Evolutionary conservation across 2,113 vertebrate genomes (phyloP), one percentile per base, ranked within the genome.

Genomic region (Neofelis nebulosa): DNA sequence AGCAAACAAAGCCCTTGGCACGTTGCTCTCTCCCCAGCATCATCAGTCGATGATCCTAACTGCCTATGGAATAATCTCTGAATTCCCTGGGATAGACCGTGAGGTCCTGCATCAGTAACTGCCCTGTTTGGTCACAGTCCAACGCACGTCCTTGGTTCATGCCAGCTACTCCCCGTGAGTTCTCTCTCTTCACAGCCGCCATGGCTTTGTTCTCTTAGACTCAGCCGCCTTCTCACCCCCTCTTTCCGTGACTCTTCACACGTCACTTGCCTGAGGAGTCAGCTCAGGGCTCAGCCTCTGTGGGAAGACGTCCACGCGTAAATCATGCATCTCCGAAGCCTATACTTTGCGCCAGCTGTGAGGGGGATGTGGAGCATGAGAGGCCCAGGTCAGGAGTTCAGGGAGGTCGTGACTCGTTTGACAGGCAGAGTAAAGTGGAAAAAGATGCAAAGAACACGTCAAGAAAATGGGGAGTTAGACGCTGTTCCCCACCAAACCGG

Each of bases 1-100:
- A 80, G 89, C 79, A 93, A 94, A 90, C 90, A 89, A 95, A 98
- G 52, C 50, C 38, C 57, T 55, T 9, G 38, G 66, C 18, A 31
- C 66, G 45, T 68, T 55, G 25, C 71, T 52, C 79, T 23, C 86
- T 79, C n/a, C 73, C 0, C 13, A 4, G 21, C 13, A 14, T 68
- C 36, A 19, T 86, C 27, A 63, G 41, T 36, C 71, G 66, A 4
- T 57, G 48, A 89, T 79, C 61, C n/a, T 78, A 21, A 82, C 6
- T n/a, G n/a, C 92, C 57, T 81, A 6, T 41, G 52, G 52, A 80
- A 45, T 76, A 8, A n/a, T 79, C 61, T 76, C 91, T 38, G 29
- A 31, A 33, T 68, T 84, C 55, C 94, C 45, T 18, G 48, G 92
- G 16, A 57, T 74, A 89, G 89, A 69, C 36, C 13, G 19, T 33